Base-by-base conservation (phyloP, 2,113 vertebrate species). In the Sebastes fasciatus region DNA sequence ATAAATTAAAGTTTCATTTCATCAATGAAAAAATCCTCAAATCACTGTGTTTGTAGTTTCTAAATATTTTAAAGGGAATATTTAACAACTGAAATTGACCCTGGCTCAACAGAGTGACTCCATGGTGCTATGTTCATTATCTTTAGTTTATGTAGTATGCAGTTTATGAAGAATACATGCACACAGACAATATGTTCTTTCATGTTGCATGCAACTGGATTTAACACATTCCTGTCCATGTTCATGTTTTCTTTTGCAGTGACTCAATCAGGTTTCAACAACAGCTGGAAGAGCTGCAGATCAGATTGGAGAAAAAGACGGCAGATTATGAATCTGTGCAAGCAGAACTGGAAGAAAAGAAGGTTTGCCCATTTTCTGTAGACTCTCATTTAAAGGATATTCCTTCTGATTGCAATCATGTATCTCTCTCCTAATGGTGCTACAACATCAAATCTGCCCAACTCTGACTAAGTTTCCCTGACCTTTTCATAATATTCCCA, bases 211-310 rank as follows among this genome's bases (percentile, higher is more conserved):
- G 45, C 42, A 6, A 0, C 9, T 69, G 1, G 11, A n/a, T 52
- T 66, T 62, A 67, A 65, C 4, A 54, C 6, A 11, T 70, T 51
- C 1, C 9, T 34, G 17, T 51, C 69, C 7, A 13, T 54, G 11
- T 74, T 42, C 34, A 34, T 34, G 34, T 34, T 34, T 34, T 34
- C 4, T 75, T 10, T 85, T 95, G 49, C 86, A 99, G 98, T 91
- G 97, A 99, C 87, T 95, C 96, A 12, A 94, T 94, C 67, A 94
- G 95, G 45, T 94, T 98, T 67, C 97, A 97, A 84, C 94, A 95
- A 70, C 96, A 98, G 91, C 95, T 98, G 70, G 97, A 98, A 64
- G 96, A 98, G 89, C 96, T 98, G 92, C 95, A 98, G 58, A 91
- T 96, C 76, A 96, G 95, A 89, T 93, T 97, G 89, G 96, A 98